Base-by-base conservation (phyloP, 2,888 invertebrate genomes). In the Coenonympha glycerion region DNA sequence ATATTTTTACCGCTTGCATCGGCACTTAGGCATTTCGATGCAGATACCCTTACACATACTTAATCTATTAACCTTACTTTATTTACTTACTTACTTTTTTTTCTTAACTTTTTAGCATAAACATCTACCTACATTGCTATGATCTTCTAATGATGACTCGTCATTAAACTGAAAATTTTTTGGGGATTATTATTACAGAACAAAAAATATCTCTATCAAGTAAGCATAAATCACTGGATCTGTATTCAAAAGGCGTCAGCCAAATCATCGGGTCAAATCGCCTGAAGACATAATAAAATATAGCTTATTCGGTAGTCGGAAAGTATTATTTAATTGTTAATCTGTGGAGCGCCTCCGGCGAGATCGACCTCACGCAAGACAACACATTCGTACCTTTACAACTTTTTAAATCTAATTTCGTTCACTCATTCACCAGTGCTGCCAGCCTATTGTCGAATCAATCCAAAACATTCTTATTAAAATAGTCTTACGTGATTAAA, bases 241-340 rank as follows among this genome's bases (percentile, higher is more conserved):
- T 22, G 52, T 52, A 56, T 56, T 57, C 57, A 52, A 57, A 62
- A 55, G 62, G 66, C 83, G 82, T 85, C 78, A 80, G 79, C 84
- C 71, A 69, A 80, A 79, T 84, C 70, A 69, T 69, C 72, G 82
- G 76, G 79, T 79, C 71, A 79, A 80, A 83, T 69, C 71, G 83
- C 86, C 85, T 63, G 72, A 66, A 76, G 85, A 73, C 73, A 78
- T 77, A 71, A 75, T 79, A 79, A 80, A 76, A 79, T 70, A 74
- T 66, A 74, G 75, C 69, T 79, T 80, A 79, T 83, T 74, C 87
- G 74, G 86, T 85, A 86, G 86, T 79, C 72, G 61, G 60, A 83
- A 82, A 86, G 81, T 76, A 76, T 80, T 79, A 84, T 85, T 84
- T 87, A 85, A 87, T 86, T 84, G 79, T 80, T 76, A 72, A 79